Evolutionary conservation across 2,797 vertebrate species (phyloP), one percentile per base, ranked within the genome.

Genomic region (Halcyon badia): DNA sequence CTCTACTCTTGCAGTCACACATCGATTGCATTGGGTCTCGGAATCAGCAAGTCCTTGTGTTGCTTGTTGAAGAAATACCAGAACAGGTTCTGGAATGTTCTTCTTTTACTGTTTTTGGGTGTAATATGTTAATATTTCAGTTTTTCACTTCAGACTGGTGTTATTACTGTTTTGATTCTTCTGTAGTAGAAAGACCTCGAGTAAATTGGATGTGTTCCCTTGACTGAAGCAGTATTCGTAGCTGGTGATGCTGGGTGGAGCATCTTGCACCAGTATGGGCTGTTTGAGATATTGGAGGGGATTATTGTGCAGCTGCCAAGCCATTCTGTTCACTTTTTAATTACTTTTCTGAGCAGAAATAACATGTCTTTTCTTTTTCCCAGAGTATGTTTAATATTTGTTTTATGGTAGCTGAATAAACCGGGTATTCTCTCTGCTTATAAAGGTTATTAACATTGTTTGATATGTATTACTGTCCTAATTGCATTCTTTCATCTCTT

Each of bases 371-470:
- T 83, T 84, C 77, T 81, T 94, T 93, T 88, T 97, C 79, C 91
- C 91, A 87, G 78, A 80, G 66, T 87, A 51, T 51, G 48, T 44
- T 93, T 97, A 95, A 97, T 97, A 95, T 97, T 97, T 96, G 86
- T 95, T 95, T 95, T 97, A 90, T 73, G 83, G 72, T 94, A 84
- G 83, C 80, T 94, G 90, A 92, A 96, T 95, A 96, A 95, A 90
- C 90, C 61, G 75, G 37, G 66, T 94, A 93, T 95, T 95, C 85
- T 95, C 83, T 75, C 68, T 90, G 93, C 96, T 94, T 93, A 85
- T 90, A 84, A 93, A 93, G 56, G 83, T 89, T 95, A 95, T 95
- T 97, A 95, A 88, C 60, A 68, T 90, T 94, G 94, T 97, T 97
- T 96, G 96, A 94, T 78, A 64, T 83, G 87, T 91, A 92, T 97